Base-by-base conservation (phyloP, 2,113 vertebrate species). In the Hemibagrus wyckioides region DNA sequence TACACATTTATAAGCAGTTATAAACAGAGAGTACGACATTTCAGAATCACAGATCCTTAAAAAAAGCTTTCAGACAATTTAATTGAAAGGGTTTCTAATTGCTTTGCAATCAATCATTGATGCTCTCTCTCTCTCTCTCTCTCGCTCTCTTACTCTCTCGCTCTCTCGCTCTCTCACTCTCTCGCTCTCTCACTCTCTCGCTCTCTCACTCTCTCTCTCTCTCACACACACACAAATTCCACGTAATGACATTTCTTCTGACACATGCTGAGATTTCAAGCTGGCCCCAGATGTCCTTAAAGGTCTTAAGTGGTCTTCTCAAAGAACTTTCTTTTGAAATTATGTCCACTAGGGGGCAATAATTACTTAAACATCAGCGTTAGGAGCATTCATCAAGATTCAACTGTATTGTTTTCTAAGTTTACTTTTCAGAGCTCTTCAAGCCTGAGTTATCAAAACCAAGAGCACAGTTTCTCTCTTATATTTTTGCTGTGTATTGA, bases 91-190 rank as follows among this genome's bases (percentile, higher is more conserved):
- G 21, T 59, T 19, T 48, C n/a, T 77, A 52, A 79, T 36, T 85
- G 44, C 41, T 63, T 21, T 63, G 9, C 39, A 39, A 23, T 85
- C 54, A 59, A 85, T 85, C 8, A 85, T 77, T 85, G 71, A 85
- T 76, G 36, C 76, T 76, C 33, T 84, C 19, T 30, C 17, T 59
- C 10, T 48, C 5, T 30, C 10, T 17, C 14, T 4, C 76, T 76
- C 33, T 84, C 19, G 21, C 17, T 59, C 10, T 48, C 5, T 30
- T n/a, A n/a, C 76, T 76, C 33, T 84, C 19, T 30, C 17, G 44
- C 10, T 48, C 5, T 30, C 76, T 76, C 33, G 73, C 19, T 30
- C 17, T 59, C 10, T 48, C 5, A 19, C 76, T 76, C 33, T 84
- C 19, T 30, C 17, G 44, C 10, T 48, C 5, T 30, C 76, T 76